phyloP scores from a whole-genome alignment of 2,888 invertebrate species.

The Dryadula phaetusa region DNA sequence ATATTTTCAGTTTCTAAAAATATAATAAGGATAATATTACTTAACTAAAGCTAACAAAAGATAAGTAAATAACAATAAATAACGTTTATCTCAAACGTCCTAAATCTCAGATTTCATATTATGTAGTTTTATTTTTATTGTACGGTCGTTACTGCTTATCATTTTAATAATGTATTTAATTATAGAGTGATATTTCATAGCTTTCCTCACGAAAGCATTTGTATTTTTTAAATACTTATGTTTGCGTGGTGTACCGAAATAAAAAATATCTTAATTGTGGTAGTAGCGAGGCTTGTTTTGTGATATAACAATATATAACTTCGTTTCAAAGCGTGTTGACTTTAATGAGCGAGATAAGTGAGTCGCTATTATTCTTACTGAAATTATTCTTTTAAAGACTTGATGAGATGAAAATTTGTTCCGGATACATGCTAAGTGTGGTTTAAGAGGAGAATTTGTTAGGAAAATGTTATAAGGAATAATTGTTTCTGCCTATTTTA shows the following conservation, averaged over 20 bases:
- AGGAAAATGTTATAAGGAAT: neutral
- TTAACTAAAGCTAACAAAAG: constrained; percentile 15
- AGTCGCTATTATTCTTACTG: constrained; percentile 39
- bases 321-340: constrained; percentile 73
- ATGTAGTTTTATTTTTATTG: constrained; percentile 46
- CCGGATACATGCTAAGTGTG: constrained; percentile 17
- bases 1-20: neutral
- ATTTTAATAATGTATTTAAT: constrained; percentile 51
- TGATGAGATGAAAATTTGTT: constrained; percentile 33
- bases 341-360: constrained; percentile 73
- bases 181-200: constrained; percentile 48
- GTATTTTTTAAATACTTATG: constrained; percentile 53
- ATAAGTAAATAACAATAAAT: constrained; percentile 45
- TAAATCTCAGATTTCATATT: constrained; percentile 43
- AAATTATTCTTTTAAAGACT: constrained; percentile 34
- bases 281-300: constrained; percentile 70
- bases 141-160: constrained; percentile 49
- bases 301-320: constrained; percentile 78
- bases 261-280: constrained; percentile 79
- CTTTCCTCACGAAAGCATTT: constrained; percentile 50
- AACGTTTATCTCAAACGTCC: constrained; percentile 37
- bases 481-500: too few relatives aligned
- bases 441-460: constrained; percentile 7
- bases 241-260: constrained; percentile 75
- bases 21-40: constrained; percentile 5